Conservation (phyloP, 2,113 vertebrate species). For the Corythornis vintsioides region DNA sequence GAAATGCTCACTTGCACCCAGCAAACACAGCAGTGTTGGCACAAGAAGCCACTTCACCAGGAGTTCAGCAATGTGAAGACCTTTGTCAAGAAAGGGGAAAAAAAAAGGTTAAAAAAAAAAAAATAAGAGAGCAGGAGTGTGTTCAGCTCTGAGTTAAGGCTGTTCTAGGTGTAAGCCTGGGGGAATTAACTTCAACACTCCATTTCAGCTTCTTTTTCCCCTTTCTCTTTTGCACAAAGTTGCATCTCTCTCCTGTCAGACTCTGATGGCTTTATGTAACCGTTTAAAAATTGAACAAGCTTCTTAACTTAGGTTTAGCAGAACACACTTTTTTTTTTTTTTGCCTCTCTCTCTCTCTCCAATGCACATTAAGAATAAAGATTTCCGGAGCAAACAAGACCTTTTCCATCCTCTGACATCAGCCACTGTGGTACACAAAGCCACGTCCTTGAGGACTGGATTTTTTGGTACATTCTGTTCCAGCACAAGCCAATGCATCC, state of each 20-base stretch:
- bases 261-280: constrained; percentile 77
- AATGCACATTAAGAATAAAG: constrained; percentile 61
- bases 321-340: constrained; percentile 17
- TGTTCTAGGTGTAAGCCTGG: constrained; percentile 55
- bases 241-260: constrained; percentile 60
- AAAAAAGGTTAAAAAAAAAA: background rate
- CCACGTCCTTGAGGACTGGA: constrained; percentile 42
- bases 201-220: constrained; percentile 45
- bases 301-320: constrained; percentile 72
- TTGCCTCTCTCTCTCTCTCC: background rate
- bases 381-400: constrained; percentile 39
- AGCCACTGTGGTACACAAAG: constrained; percentile 32
- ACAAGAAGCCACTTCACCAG: background rate
- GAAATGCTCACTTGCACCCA: background rate
- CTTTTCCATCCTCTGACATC: constrained; percentile 59
- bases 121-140: background rate
- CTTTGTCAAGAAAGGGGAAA: background rate
- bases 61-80: background rate
- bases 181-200: constrained; percentile 58
- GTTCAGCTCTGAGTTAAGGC: constrained; percentile 30
- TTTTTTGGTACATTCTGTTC: constrained; percentile 55
- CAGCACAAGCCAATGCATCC: background rate
- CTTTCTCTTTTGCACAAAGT: constrained; percentile 45
- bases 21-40: background rate
- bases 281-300: constrained; percentile 77